phyloP scores from a whole-genome alignment of 2,113 vertebrate genomes.

The Catharus fuscescens region DNA sequence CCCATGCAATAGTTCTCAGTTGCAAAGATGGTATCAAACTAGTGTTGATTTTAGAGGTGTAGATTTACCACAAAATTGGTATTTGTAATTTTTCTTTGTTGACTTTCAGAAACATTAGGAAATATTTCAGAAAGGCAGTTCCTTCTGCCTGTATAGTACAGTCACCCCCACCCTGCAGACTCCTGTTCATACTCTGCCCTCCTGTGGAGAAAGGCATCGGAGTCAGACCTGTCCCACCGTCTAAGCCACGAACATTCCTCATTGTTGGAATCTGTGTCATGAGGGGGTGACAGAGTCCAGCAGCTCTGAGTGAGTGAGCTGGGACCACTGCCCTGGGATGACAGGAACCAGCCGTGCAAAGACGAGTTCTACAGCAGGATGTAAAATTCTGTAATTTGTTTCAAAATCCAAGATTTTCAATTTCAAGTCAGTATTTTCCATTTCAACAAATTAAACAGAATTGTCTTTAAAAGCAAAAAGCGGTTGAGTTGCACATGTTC shows the following conservation, averaged over 20 bases:
- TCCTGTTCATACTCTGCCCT: neutral
- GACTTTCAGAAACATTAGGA: neutral
- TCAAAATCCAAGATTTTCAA: neutral
- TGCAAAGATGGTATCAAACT: neutral
- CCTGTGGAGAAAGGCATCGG: neutral
- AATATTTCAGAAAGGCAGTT: neutral
- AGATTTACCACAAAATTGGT: neutral
- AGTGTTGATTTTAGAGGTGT: neutral
- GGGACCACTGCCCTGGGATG: accelerated
- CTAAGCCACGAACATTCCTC: accelerated
- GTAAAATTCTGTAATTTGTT: neutral
- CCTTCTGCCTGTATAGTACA: neutral
- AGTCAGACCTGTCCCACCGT: accelerated
- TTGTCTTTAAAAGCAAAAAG: neutral
- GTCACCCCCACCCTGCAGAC: accelerated
- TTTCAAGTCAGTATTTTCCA: neutral
- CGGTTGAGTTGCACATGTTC: neutral
- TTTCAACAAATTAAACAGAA: neutral
- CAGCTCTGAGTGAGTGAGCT: accelerated
- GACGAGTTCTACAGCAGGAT: neutral
- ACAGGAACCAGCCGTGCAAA: neutral
- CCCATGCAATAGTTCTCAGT: accelerated
- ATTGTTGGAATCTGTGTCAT: accelerated
- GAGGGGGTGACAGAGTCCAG: too few species aligned
- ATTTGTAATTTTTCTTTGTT: neutral